phyloP scores from a whole-genome alignment of 1,140 invertebrate species.

The Brachionus koreanus region DNA sequence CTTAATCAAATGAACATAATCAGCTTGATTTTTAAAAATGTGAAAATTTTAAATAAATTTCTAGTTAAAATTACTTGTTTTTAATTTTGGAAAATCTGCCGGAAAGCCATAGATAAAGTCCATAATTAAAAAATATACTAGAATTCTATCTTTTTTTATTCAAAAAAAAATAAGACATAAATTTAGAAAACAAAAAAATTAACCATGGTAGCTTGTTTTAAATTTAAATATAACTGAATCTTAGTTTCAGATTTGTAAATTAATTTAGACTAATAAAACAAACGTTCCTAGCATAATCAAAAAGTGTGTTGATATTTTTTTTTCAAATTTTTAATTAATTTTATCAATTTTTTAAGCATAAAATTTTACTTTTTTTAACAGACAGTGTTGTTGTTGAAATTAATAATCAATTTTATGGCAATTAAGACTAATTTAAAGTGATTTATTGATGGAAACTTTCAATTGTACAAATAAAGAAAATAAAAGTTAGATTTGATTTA shows the following conservation, averaged over 20 bases:
- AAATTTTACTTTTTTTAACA: too few species aligned
- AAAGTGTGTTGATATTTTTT: background rate
- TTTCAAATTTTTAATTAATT: background rate
- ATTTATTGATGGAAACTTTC: background rate
- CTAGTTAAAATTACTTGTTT: background rate
- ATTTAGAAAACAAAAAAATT: too few species aligned
- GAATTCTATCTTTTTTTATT: background rate
- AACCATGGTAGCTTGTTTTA: background rate
- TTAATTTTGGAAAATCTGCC: background rate
- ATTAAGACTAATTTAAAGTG: background rate
- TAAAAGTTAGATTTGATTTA: too few species aligned
- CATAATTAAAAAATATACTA: background rate
- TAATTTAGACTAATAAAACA: background rate
- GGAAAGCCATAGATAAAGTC: background rate
- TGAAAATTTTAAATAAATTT: too few species aligned
- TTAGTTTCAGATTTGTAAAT: background rate
- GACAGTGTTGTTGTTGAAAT: background rate
- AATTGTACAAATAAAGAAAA: background rate
- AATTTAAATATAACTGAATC: background rate
- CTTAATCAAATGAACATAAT: background rate
- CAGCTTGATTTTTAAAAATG: background rate
- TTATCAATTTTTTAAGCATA: too few species aligned
- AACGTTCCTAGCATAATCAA: background rate
- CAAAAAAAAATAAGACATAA: too few species aligned
- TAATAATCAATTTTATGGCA: background rate